These are phyloP conservation scores for Chesias legatella DNA, from an alignment of 2,888 invertebrate species.

Conservation along the genomic window DNA sequence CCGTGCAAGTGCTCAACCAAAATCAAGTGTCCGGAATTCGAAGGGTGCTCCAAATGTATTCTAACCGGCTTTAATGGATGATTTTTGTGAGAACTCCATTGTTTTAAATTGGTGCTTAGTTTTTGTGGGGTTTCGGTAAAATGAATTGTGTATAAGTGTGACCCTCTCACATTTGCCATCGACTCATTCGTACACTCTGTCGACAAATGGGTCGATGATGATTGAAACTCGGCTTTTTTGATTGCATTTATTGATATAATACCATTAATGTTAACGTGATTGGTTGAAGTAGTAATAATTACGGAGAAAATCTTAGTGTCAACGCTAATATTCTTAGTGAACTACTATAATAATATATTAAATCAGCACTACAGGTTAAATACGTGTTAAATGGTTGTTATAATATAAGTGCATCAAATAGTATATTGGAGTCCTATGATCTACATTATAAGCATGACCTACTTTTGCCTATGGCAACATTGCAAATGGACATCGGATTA, in stretches of 20 bases:
- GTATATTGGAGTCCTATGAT: conserved; percentile 3
- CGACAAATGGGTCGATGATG: neutral
- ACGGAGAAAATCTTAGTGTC: no score
- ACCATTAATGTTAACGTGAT: conserved; percentile 12
- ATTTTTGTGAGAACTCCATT: conserved; percentile 48
- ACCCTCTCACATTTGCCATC: neutral
- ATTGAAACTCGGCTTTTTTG: conserved; percentile 11
- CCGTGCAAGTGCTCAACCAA: conserved; percentile 47
- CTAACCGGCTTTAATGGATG: conserved; percentile 39
- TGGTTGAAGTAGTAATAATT: neutral
- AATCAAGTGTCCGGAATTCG: conserved; percentile 46
- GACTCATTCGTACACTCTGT: neutral
- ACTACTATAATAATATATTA: no score
- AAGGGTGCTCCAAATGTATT: conserved; percentile 41
- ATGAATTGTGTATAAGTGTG: conserved; percentile 39
- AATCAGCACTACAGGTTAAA: no score
- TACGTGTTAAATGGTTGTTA: no score
- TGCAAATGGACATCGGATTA: conserved; percentile 1
- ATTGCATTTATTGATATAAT: conserved; percentile 20
- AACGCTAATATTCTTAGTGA: no score
- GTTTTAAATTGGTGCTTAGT: conserved; percentile 65
- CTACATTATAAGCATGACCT: conserved; percentile 4
- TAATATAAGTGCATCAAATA: no score
- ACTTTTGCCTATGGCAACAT: neutral
- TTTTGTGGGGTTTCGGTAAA: conserved; percentile 46